Conservation (phyloP, 2,888 invertebrate species). For the Aphidius colemani region DNA sequence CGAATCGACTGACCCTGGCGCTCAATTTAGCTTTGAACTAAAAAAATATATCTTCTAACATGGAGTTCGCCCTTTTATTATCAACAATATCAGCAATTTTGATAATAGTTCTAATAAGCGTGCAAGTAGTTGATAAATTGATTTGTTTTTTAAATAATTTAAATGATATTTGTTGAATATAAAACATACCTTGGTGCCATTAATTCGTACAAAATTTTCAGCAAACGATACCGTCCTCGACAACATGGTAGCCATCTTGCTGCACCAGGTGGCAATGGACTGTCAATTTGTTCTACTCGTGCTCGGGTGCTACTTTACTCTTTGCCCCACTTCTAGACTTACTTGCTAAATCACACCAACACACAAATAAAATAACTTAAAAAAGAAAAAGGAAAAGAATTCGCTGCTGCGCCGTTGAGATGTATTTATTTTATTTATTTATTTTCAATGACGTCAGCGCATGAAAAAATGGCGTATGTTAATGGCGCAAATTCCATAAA, state of each 20-base stretch:
- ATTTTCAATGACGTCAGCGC: no score
- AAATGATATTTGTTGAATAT: not conserved
- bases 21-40: constrained; percentile 53
- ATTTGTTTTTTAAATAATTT: not conserved
- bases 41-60: constrained; percentile 51
- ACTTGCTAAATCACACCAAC: no score
- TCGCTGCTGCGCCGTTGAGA: no score
- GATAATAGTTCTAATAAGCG: not conserved
- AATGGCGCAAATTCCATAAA: no score
- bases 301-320: constrained; percentile 7
- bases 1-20: constrained; percentile 56
- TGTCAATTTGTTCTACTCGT: constrained; percentile 37
- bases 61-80: constrained; percentile 46
- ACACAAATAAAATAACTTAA: no score
- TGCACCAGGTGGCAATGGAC: constrained; percentile 49
- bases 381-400: no score
- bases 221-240: constrained; percentile 73
- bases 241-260: constrained; percentile 80
- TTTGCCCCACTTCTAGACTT: not conserved
- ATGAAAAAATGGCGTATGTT: no score
- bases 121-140: not conserved
- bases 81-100: constrained; percentile 14
- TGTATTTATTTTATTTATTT: no score
- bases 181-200: constrained; percentile 72
- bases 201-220: constrained; percentile 72